Evolutionary conservation across 1,140 invertebrate genomes (phyloP), one percentile per base, ranked within the genome.

Genomic region (Popillia japonica): DNA sequence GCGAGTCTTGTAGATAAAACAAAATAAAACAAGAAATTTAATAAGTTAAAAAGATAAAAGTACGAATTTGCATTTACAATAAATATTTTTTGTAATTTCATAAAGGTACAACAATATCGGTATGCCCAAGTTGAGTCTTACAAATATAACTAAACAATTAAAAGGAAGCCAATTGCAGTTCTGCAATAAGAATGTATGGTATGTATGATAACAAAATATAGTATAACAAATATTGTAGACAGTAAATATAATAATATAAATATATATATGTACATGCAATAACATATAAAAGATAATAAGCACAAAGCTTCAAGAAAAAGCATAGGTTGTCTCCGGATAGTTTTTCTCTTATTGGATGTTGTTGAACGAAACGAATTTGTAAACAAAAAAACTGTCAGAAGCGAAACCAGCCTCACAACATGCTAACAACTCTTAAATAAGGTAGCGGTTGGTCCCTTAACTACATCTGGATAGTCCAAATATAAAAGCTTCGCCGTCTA

Each of bases 341-440:
- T 22, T 27, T 68, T 34, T 34, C 27, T 34, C 27, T 34, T 34
- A 2, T 68, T 68, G 17, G 11, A 55, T n/a, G 61, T 68, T 11
- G 22, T 74, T 9, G 72, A 74, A 23, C 40, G 72, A 27, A 68
- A 68, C 1, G n/a, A 68, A 68, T 27, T 61, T 27, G n/a, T 20
- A 41, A 74, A 74, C 1, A 44, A 74, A 73, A 73, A 74, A 9
- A 74, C 40, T 55, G 48, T 75, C 72, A 75, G 27, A 78, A 78
- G 78, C 78, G 78, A 75, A 77, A 79, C 79, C 81, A 84, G 83
- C 81, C 86, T 86, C 86, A 86, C 86, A 86, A 86, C 86, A 86
- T 86, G 86, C 86, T 86, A 86, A 86, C 86, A 86, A 86, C 85
- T 83, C 79, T 77, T 78, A 78, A 17, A 74, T 80, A 73, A 83